Evolutionary conservation across 2,797 vertebrate species (phyloP), one percentile per base, ranked within the genome.

Genomic region (Mustela erminea): DNA sequence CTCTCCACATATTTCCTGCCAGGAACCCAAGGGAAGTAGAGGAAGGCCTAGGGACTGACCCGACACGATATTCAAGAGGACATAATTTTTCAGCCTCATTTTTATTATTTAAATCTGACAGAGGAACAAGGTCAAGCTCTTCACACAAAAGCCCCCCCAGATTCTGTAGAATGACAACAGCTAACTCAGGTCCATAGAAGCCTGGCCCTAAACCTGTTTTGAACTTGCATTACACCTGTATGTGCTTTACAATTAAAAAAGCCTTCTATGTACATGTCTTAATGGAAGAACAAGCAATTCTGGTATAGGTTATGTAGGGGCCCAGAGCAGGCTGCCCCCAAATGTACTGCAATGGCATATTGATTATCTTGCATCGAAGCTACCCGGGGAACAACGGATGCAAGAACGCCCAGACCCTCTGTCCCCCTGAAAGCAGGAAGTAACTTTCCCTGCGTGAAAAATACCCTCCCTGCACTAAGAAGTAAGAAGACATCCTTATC

Each of bases 81-180:
- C 56, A 49, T 93, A 56, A 23, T n/a, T 86, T 93, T 91, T 66
- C 15, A 89, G 29, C 64, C 80, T 89, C 27, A 46, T 95, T 97
- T 35, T 86, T 93, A 41, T 81, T 87, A 75, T 88, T 98, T 96
- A 91, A 97, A 94, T 87, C 78, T 72, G 68, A 91, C 52, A 72
- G 38, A 91, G 12, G n/a, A 72, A 66, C 3, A 2, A 87, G 15
- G 14, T 58, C 72, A 75, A 74, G 3, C 81, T 84, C 35, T 77
- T 95, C 64, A 87, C 23, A 35, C 35, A 46, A 43, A 94, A 93
- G 58, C 23, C 64, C n/a, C n/a, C 70, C 21, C 29, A 43, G 35
- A 68, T 90, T 97, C 82, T 83, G 29, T 17, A 95, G 49, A 94
- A 81, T 92, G 54, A 86, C 95, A 97, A 80, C 41, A 56, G 11